Percentiles rank a stretch among this genome's conserved stretches.
Evolutionary conservation across 2,113 vertebrate species (phyloP).

Genomic region (Datnioides undecimradiatus): DNA sequence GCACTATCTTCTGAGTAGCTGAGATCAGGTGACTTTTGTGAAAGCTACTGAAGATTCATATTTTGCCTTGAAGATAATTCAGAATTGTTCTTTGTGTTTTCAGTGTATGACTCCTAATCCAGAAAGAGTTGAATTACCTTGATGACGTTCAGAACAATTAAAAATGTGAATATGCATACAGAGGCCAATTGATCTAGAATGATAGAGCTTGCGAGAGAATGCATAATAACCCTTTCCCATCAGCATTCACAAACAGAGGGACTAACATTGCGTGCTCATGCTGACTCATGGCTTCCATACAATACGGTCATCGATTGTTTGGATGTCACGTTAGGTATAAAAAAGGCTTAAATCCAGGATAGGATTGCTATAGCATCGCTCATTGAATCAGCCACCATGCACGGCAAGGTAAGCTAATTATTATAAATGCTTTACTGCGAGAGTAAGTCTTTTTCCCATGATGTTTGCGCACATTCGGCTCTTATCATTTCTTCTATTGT

Average conservation of each 20-base stretch:
- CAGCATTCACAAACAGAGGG: slow-evolving; percentile 59
- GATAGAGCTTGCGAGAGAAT: slow-evolving; percentile 15
- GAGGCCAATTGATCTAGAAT: slow-evolving; percentile 51
- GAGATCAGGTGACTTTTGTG: not conserved
- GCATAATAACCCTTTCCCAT: slow-evolving; percentile 66
- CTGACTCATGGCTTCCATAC: slow-evolving; percentile 72
- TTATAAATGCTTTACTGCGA: not conserved
- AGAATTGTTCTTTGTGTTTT: not conserved
- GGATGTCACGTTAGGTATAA: slow-evolving; percentile 67
- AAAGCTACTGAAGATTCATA: not conserved
- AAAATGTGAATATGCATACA: not conserved
- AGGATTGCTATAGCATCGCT: slow-evolving; percentile 42
- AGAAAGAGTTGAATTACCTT: not conserved
- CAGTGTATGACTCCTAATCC: not conserved
- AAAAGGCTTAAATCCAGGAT: slow-evolving; percentile 58
- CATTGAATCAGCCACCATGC: slow-evolving; percentile 66
- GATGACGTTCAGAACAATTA: not conserved
- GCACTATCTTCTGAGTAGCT: not conserved
- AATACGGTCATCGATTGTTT: slow-evolving; percentile 67
- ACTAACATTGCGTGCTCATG: slow-evolving; percentile 51
- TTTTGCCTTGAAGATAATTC: not conserved
- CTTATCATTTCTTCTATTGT: not conserved
- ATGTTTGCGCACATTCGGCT: not conserved
- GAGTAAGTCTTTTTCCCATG: not conserved
- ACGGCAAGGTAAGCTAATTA: slow-evolving; percentile 63